Percentiles rank a stretch among this genome's conserved stretches.
Conservation (phyloP, 2,113 vertebrate genomes). For the Alethe castanea region DNA sequence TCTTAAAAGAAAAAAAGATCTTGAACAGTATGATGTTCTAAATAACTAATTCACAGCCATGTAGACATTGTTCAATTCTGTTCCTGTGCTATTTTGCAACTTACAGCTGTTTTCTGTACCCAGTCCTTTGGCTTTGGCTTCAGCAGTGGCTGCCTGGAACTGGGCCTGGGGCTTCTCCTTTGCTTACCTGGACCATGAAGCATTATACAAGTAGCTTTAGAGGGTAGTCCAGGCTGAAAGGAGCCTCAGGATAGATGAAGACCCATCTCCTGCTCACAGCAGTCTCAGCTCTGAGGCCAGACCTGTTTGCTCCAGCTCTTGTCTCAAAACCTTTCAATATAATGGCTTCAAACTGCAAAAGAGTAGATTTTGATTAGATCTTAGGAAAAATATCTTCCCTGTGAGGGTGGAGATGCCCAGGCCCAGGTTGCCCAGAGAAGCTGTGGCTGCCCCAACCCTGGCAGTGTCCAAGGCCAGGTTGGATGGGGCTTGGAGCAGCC, state of each 20-base stretch:
- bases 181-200: fast-evolving
- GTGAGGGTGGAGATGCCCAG: background rate
- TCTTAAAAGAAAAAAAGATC: background rate
- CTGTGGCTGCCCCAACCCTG: background rate
- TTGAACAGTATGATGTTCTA: background rate
- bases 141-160: background rate
- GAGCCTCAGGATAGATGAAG: background rate
- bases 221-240: background rate
- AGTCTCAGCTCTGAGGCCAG: background rate
- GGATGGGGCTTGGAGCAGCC: background rate
- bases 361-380: background rate
- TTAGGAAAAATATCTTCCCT: background rate
- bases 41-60: fast-evolving
- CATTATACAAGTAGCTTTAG: background rate
- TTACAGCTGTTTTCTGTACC: background rate
- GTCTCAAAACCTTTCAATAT: background rate
- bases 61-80: background rate
- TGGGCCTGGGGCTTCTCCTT: background rate
- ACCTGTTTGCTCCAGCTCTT: background rate
- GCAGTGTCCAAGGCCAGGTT: background rate
- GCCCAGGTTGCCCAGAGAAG: background rate
- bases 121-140: background rate
- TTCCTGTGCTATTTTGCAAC: fast-evolving
- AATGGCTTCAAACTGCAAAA: background rate
- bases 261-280: background rate